These are phyloP conservation scores for Rhabditoides inermis DNA, from an alignment of 2,888 invertebrate species.

Conservation along the genomic window DNA sequence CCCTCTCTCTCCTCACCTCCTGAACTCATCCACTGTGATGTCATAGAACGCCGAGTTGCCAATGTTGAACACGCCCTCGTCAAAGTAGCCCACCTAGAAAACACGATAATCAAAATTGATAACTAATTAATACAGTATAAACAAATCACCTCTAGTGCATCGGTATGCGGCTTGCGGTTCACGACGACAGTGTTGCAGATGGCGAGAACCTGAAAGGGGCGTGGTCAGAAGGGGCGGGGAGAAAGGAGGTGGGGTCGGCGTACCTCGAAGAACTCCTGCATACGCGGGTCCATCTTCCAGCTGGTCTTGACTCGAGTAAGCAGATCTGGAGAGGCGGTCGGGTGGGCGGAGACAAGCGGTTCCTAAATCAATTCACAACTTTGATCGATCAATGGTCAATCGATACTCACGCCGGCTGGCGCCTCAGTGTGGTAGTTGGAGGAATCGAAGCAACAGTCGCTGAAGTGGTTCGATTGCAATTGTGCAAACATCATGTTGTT, in stretches of 20 bases:
- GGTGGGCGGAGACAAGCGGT: background rate
- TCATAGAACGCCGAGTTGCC: constrained; percentile 38
- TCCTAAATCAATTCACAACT: background rate
- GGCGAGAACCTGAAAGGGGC: background rate
- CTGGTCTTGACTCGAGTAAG: background rate
- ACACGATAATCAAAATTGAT: too few species aligned
- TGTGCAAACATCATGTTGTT: too few species aligned
- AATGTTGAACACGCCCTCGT: constrained; percentile 36
- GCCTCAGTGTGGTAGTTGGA: too few species aligned
- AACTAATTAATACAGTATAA: too few species aligned
- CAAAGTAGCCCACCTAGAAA: constrained; percentile 33
- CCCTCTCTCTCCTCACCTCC: too few species aligned
- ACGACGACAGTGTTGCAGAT: constrained; percentile 67
- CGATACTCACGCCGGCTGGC: too few species aligned
- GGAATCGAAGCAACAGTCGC: too few species aligned
- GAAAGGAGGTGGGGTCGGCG: background rate
- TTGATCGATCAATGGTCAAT: too few species aligned
- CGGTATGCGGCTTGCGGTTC: constrained; percentile 71
- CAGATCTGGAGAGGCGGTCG: background rate
- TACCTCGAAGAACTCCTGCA: background rate
- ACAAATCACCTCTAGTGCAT: constrained; percentile 18
- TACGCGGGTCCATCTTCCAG: background rate
- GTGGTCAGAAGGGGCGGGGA: background rate
- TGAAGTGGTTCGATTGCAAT: too few species aligned
- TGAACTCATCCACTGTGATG: constrained; percentile 17